These are phyloP conservation scores for Engraulis encrasicolus DNA, from an alignment of 2,113 vertebrate species.

Conservation along the genomic window DNA sequence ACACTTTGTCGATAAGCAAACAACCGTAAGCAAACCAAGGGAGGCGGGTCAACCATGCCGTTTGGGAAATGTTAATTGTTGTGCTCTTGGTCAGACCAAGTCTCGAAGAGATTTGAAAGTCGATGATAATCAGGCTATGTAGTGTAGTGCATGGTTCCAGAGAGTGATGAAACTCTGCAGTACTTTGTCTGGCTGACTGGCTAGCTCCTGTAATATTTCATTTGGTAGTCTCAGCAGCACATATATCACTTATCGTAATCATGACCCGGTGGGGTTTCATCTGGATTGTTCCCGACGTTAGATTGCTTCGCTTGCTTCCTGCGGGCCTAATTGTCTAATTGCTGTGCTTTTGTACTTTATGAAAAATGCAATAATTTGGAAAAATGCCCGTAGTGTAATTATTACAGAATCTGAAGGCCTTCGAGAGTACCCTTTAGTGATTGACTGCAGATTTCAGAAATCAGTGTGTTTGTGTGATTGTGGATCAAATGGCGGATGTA, in stretches of 20 bases:
- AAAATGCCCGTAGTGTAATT: not conserved
- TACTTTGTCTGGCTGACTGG: too few relatives aligned
- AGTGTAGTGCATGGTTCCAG: not conserved
- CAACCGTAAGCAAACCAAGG: too few relatives aligned
- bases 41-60: too few relatives aligned
- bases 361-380: slow-evolving; percentile 1
- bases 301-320: slow-evolving; percentile 10
- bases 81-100: too few relatives aligned
- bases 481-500: not conserved
- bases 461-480: not conserved
- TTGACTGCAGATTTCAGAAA: not conserved
- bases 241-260: slow-evolving; percentile 1
- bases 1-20: too few relatives aligned
- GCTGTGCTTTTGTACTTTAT: not conserved
- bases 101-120: too few relatives aligned
- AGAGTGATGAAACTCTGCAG: too few relatives aligned
- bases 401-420: not conserved
- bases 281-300: not conserved
- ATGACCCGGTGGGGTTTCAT: slow-evolving; percentile 2
- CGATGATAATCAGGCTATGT: too few relatives aligned
- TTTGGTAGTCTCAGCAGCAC: not conserved
- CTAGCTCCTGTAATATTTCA: too few relatives aligned
- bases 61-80: too few relatives aligned
- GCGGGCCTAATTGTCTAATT: slow-evolving; percentile 20
- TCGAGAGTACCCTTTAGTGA: slow-evolving; percentile 23